Base-by-base conservation (phyloP, 1,140 invertebrate genomes). In the Branchinecta lynchi region DNA sequence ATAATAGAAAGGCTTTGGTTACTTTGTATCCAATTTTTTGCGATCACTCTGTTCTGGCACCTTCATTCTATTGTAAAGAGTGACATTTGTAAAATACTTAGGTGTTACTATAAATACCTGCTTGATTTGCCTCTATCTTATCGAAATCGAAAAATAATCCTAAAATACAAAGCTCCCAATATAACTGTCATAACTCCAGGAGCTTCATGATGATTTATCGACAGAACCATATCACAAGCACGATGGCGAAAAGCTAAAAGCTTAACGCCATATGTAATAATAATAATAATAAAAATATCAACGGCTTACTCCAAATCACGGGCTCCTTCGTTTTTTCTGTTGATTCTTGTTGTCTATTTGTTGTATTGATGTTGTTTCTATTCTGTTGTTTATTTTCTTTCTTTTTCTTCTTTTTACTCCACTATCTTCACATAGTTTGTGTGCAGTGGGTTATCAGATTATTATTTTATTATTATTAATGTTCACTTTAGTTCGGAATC, bases 91-190 rank as follows among this genome's bases (percentile, higher is more conserved):
- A 51, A 51, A 51, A 9, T 51, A 51, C 46, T 9, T 51, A n/a
- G 46, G n/a, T 51, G 46, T 51, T 51, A 51, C 46, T 51, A 51
- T 51, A 51, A 51, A 51, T 51, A 51, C 46, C 46, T 51, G 46
- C 46, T 51, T 51, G 9, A 51, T 51, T n/a, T 51, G n/a, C 46
- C 46, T 51, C 46, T 51, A 51, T 51, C 46, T 9, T n/a, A 51
- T 51, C 46, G 46, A 51, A 51, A 51, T 51, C 46, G 46, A 51
- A 51, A n/a, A 51, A 51, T 51, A 51, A 51, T 51, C 46, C 46
- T 9, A 51, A 51, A n/a, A 51, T 51, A 9, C 46, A 51, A 51
- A 51, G 46, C 46, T 51, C 46, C 46, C 46, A n/a, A 51, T 51
- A 51, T 51, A 51, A 51, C 9, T 51, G n/a, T 51, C 46, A 51